Evolutionary conservation across 2,888 invertebrate genomes (phyloP).

Genomic region (Synergus japonicus): DNA sequence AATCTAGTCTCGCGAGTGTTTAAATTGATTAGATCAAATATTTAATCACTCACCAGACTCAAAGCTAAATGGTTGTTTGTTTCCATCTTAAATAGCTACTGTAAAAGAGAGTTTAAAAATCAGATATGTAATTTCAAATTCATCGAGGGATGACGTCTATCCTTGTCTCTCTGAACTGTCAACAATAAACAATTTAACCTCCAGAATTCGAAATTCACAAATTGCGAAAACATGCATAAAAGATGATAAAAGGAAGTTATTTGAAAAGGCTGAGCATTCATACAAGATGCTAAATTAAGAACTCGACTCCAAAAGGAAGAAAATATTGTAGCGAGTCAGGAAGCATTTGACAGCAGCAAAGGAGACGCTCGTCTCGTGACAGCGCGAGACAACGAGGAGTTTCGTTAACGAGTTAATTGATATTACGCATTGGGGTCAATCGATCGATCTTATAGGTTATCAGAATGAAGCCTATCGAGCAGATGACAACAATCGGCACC

Average conservation of each 20-base stretch:
- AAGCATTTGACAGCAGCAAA: constrained; percentile 40
- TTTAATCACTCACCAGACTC: constrained; percentile 23
- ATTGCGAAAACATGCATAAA: background rate
- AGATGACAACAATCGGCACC: constrained; percentile 40
- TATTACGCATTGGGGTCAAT: constrained; percentile 17
- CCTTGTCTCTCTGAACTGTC: constrained; percentile 22
- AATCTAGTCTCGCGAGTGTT: constrained; percentile 4
- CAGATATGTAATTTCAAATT: background rate
- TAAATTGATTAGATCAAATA: constrained; percentile 22
- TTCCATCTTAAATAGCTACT: constrained; percentile 4
- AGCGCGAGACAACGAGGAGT: constrained; percentile 32
- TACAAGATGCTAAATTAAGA: background rate
- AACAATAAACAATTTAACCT: constrained; percentile 41
- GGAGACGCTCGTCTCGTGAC: constrained; percentile 39
- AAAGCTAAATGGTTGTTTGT: background rate
- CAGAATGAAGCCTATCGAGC: constrained; percentile 20
- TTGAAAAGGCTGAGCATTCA: background rate
- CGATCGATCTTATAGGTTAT: constrained; percentile 11
- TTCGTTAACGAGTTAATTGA: constrained; percentile 16
- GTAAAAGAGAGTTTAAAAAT: constrained; percentile 7
- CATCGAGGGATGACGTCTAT: constrained; percentile 3
- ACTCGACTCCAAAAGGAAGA: constrained; percentile 11
- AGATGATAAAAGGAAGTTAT: background rate
- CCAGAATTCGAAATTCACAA: background rate
- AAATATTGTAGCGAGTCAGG: constrained; percentile 31